Evolutionary conservation across 2,888 invertebrate genomes (phyloP).

Genomic region (Agrotis segetum): DNA sequence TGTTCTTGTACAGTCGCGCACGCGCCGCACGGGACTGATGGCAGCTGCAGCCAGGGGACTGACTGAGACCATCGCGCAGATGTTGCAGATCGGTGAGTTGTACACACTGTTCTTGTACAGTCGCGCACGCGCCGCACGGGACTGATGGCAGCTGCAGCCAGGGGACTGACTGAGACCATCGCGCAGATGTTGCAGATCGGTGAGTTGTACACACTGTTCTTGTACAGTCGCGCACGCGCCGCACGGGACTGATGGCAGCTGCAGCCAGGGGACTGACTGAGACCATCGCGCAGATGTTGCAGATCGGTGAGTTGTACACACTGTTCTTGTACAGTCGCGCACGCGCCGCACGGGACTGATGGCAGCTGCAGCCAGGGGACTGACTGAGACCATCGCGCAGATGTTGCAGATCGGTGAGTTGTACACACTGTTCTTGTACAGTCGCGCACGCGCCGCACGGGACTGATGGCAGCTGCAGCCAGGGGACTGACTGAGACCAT

Average conservation of each 20-base stretch:
- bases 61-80: no score
- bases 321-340: no score
- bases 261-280: no score
- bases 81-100: no score
- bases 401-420: no score
- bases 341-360: conserved; percentile 86
- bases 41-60: conserved; percentile 82
- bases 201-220: conserved; percentile 40
- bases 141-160: conserved; percentile 95
- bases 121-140: conserved; percentile 88
- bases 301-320: no score
- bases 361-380: conserved; percentile 86
- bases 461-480: conserved; percentile 95
- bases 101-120: no score
- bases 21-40: conserved; percentile 94
- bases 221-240: no score
- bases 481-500: conserved; percentile 93
- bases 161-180: conserved; percentile 93
- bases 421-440: no score
- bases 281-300: no score
- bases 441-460: conserved; percentile 84
- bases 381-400: no score
- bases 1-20: conserved; percentile 88
- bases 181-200: conserved; percentile 94
- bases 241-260: no score